phyloP scores from a whole-genome alignment of 2,113 vertebrate genomes.

The Melanerpes formicivorus region DNA sequence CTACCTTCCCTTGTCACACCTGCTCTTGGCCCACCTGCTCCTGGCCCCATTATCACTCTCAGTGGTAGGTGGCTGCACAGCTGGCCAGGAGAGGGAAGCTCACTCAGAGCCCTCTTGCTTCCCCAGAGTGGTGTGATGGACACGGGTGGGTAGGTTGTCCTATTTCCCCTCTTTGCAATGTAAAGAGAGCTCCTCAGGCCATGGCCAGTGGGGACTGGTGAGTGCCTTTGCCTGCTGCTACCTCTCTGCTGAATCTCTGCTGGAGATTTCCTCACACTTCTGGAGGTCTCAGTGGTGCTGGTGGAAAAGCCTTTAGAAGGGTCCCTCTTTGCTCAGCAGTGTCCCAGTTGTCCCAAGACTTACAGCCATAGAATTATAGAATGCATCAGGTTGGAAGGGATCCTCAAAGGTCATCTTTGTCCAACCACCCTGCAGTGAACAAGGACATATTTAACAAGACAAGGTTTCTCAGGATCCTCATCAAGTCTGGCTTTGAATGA shows the following conservation, averaged over 20 bases:
- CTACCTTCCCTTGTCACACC: too few species aligned
- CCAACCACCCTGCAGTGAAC: too few species aligned
- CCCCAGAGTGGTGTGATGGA: rapidly evolving
- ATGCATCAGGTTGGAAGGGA: too few species aligned
- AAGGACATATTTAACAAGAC: too few species aligned
- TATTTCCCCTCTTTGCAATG: rapidly evolving
- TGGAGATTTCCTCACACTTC: rapidly evolving
- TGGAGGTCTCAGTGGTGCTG: not conserved
- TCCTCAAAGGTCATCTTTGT: too few species aligned
- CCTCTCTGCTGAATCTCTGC: not conserved
- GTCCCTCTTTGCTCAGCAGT: not conserved
- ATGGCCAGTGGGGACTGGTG: rapidly evolving
- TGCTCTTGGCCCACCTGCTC: not conserved
- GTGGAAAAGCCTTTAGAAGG: not conserved
- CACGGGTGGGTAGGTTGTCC: rapidly evolving
- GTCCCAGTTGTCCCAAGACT: not conserved
- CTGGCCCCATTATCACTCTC: not conserved
- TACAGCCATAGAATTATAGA: too few species aligned
- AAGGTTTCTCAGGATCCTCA: too few species aligned
- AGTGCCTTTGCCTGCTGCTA: not conserved
- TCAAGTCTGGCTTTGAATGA: too few species aligned
- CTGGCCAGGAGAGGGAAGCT: not conserved
- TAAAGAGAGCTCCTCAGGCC: not conserved
- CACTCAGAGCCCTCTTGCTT: rapidly evolving
- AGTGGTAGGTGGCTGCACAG: not conserved